Evolutionary conservation across 2,113 vertebrate species (phyloP), one percentile per base, ranked within the genome.

Genomic region (Cricetomys ansorgei): DNA sequence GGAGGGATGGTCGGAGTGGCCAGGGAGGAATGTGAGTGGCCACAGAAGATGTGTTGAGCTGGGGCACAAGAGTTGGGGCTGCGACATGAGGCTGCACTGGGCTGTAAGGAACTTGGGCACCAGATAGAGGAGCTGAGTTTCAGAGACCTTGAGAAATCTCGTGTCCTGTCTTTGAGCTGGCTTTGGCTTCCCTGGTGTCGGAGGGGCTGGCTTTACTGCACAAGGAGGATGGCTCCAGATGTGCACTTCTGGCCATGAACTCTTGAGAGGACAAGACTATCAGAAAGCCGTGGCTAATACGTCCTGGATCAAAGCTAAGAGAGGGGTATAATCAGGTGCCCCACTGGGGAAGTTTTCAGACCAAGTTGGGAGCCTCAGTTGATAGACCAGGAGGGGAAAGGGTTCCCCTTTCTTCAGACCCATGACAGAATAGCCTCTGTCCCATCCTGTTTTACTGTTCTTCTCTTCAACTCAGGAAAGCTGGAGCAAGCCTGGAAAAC

Each of bases 381-480:
- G 19, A 11, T 53, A 29, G n/a, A 3, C 12, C 29, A 31, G 84
- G 16, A 50, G 27, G 83, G 34, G 43, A 55, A 72, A 64, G 34
- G 43, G 29, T 5, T 0, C 25, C 25, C 0, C 3, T 23, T n/a
- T 53, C 27, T 27, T 75, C 90, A 1, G 80, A 55, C 25, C 34
- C 37, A 21, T 29, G 27, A 0, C 43, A 11, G 13, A 34, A 21
- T 37, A 59, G 34, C 67, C 86, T 76, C 8, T 40, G 27, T 81
- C 29, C 48, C 8, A 4, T 53, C 23, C 48, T 10, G 59, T 11
- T 0, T 55, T 12, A 29, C 21, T 1, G 31, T 57, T 64, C 53
- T 92, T 67, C 4, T 19, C n/a, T 84, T 57, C 2, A 12, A 3
- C 50, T 73, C 64, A 88, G 92, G 40, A 75, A 87, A 70, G 72